Conservation (phyloP, 2,888 invertebrate genomes). For the Smittia sp. region DNA sequence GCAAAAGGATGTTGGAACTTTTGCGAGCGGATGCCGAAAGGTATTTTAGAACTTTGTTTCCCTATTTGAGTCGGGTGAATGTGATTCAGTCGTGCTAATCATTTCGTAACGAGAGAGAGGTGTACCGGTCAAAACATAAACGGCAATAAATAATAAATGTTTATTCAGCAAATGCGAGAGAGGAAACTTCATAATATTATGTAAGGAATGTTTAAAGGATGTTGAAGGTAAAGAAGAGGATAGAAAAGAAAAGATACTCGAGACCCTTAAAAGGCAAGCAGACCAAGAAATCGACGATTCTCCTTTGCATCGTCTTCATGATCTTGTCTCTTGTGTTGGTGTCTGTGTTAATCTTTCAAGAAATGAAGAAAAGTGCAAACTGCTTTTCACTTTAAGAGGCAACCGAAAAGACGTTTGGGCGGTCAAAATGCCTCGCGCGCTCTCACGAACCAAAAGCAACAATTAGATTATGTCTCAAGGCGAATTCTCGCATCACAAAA, state of each 20-base stretch:
- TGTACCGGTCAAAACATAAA: background rate
- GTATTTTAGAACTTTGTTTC: background rate
- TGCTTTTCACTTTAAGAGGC: background rate
- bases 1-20: background rate
- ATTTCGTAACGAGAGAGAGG: background rate
- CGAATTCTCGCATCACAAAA: background rate
- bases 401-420: background rate
- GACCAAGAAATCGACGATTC: background rate
- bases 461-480: background rate
- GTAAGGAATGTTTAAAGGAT: conserved; percentile 1
- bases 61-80: background rate
- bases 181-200: conserved; percentile 2
- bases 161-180: background rate
- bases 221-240: background rate
- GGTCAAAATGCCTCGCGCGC: background rate
- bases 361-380: background rate
- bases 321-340: background rate
- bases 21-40: background rate
- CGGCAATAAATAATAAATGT: background rate
- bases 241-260: background rate
- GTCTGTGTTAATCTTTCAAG: background rate
- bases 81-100: background rate
- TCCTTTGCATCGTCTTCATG: background rate
- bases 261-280: background rate
- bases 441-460: background rate